Evolutionary conservation across 37 sponge, comb jelly and placozoan species (phyloP), one percentile per base, ranked within the genome.

Genomic region (Mnemiopsis leidyi): DNA sequence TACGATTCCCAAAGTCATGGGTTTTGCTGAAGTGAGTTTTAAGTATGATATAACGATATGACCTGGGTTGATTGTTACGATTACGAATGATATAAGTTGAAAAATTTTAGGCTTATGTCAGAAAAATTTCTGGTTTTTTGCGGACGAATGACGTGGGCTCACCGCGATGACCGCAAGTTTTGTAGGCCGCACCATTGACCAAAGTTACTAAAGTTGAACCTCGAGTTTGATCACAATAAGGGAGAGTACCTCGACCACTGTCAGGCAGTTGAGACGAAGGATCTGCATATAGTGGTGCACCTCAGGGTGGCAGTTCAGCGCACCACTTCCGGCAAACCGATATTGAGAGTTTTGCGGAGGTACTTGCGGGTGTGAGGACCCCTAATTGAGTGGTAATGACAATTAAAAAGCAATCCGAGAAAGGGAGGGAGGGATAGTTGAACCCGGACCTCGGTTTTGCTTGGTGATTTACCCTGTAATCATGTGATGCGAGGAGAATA

Each of bases 21-120:
- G 79, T 34, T 77, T 32, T 34, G 79, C 79, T 16, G 79, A 77
- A 77, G 79, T 77, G 32, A 77, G 79, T 77, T 18, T 23, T 71
- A 23, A 71, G 5, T 71, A 71, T 71, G 25, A 23, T 28, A 71
- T 28, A 25, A 67, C 68, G 68, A 20, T n/a, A n/a, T n/a, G n/a
- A n/a, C n/a, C n/a, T n/a, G n/a, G n/a, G n/a, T n/a, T n/a, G n/a
- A n/a, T n/a, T n/a, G n/a, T n/a, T n/a, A n/a, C n/a, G n/a, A n/a
- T n/a, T n/a, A n/a, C n/a, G n/a, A n/a, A n/a, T n/a, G n/a, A n/a
- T n/a, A n/a, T n/a, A n/a, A n/a, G n/a, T n/a, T n/a, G n/a, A n/a
- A n/a, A n/a, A n/a, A n/a, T n/a, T n/a, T n/a, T n/a, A n/a, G n/a
- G n/a, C n/a, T n/a, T n/a, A n/a, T n/a, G n/a, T n/a, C n/a, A n/a